phyloP scores from a whole-genome alignment of 2,888 invertebrate species.

The Rhogogaster chlorosoma region DNA sequence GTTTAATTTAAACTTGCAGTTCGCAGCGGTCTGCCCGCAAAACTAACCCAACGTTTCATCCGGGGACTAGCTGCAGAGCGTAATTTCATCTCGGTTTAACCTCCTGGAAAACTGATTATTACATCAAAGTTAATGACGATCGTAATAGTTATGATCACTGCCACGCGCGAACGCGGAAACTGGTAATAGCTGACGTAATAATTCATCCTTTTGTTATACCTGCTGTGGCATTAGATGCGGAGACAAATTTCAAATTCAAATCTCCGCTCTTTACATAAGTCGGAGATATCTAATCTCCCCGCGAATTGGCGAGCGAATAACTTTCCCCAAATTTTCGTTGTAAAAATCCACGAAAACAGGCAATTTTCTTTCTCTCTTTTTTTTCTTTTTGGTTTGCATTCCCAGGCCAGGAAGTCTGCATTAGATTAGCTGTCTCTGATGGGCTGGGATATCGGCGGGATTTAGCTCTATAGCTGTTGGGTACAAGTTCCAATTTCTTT shows the following conservation, averaged over 20 bases:
- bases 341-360: no score
- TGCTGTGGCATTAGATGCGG: not conserved
- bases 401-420: not conserved
- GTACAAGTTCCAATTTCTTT: conserved; percentile 21
- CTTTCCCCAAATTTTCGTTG: not conserved
- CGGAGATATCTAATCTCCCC: not conserved
- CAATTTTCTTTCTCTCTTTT: no score
- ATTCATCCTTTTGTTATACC: not conserved
- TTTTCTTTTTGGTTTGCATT: no score
- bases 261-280: not conserved
- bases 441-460: not conserved
- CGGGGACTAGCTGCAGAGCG: not conserved
- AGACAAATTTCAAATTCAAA: not conserved
- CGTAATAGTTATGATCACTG: conserved; percentile 30
- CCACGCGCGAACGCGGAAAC: conserved; percentile 26
- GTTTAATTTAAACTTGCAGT: not conserved
- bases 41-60: conserved; percentile 4
- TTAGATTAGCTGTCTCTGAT: not conserved
- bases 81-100: not conserved
- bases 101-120: conserved; percentile 6
- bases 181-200: not conserved
- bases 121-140: conserved; percentile 3
- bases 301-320: not conserved
- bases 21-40: not conserved
- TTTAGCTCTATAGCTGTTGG: not conserved